A percentile compares a stretch with the other conserved stretches of the same genome.
phyloP scores from a whole-genome alignment of 2,797 vertebrate genomes.

The Lepus oiostolus region DNA sequence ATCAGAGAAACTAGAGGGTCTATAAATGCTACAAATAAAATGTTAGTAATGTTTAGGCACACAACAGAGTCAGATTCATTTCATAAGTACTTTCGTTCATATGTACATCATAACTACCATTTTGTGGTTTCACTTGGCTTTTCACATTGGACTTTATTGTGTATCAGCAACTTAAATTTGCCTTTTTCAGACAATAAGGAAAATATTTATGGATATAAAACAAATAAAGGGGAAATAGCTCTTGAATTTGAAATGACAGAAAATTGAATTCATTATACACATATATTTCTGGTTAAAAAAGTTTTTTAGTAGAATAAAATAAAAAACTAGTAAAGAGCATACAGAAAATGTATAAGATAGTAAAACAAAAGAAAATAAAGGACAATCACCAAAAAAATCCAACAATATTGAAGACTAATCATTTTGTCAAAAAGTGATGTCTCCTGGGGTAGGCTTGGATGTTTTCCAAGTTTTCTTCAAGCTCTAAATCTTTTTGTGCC shows the following conservation, averaged over 20 bases:
- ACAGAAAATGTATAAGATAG: not conserved
- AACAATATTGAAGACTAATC: not conserved
- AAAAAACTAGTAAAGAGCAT: not conserved
- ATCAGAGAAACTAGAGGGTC: not conserved
- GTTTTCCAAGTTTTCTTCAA: slow-evolving; percentile 23
- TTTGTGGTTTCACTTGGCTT: not conserved
- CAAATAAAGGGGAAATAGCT: not conserved
- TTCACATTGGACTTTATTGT: not conserved
- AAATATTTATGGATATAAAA: not conserved
- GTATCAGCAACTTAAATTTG: not conserved
- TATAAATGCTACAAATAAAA: not conserved
- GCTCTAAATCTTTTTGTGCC: not conserved
- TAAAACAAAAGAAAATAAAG: not conserved
- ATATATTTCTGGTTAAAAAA: not conserved
- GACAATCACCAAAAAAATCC: too few species aligned
- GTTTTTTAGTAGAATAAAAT: not conserved
- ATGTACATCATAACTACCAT: not conserved
- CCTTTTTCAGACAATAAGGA: not conserved
- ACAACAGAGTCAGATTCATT: not conserved
- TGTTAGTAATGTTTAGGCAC: not conserved
- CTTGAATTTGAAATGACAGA: not conserved
- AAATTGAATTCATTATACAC: not conserved
- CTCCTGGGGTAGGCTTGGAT: not conserved
- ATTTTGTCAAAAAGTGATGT: slow-evolving; percentile 41
- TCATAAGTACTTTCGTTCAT: not conserved